A percentile compares a stretch with the other conserved stretches of the same genome.
phyloP scores from a whole-genome alignment of 2,888 invertebrate genomes.

The Gastracanthus pulcherrimus region DNA sequence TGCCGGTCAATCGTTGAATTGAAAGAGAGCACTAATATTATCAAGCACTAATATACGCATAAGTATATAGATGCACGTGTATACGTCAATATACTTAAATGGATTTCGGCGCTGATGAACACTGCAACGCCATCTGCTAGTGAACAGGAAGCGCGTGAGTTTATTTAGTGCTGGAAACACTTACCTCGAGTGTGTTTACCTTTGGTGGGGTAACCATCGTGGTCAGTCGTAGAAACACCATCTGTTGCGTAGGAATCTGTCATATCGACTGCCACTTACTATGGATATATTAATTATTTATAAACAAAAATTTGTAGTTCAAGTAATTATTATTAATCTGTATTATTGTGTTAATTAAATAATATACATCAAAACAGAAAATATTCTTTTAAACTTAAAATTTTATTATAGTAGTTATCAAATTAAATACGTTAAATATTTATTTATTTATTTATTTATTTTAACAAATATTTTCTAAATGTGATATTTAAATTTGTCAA shows the following conservation, averaged over 20 bases:
- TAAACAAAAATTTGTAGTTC: not conserved
- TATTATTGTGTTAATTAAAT: no score
- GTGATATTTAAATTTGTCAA: no score
- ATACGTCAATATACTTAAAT: no score
- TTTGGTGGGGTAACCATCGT: conserved; percentile 32
- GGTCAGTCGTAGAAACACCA: conserved; percentile 43
- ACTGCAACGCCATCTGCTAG: conserved; percentile 17
- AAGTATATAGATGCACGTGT: no score
- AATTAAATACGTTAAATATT: not conserved
- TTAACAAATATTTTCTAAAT: no score
- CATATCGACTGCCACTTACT: conserved; percentile 20
- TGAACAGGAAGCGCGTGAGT: not conserved
- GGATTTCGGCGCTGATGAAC: not conserved
- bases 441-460: not conserved
- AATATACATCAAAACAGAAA: no score
- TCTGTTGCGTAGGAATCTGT: conserved; percentile 7
- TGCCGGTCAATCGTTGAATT: no score
- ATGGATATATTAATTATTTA: not conserved
- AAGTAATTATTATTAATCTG: not conserved
- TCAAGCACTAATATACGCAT: no score
- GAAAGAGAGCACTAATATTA: no score
- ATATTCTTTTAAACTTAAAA: no score
- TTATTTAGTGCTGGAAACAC: not conserved
- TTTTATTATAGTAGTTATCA: not conserved
- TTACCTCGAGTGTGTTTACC: conserved; percentile 49